phyloP scores from a whole-genome alignment of 2,888 invertebrate genomes.

The Ctena decussata region DNA sequence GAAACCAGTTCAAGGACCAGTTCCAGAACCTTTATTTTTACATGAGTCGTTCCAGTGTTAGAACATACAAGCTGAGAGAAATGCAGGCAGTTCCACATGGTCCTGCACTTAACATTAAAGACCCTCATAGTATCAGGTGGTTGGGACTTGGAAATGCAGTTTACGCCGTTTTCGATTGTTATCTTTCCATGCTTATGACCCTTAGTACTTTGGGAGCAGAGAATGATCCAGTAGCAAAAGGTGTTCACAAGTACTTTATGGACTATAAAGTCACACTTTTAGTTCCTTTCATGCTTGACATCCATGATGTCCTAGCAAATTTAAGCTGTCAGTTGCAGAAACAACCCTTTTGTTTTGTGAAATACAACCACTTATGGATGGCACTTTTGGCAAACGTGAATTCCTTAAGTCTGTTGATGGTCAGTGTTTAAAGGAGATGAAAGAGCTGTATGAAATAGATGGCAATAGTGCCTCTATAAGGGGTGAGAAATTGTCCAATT shows the following conservation, averaged over 20 bases:
- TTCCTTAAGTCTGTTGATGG: conserved; percentile 36
- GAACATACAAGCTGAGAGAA: conserved; percentile 33
- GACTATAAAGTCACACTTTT: background rate
- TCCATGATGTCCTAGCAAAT: conserved; percentile 40
- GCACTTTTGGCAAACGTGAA: conserved; percentile 25
- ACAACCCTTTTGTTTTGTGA: conserved; percentile 51
- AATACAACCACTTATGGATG: conserved; percentile 42
- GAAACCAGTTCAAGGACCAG: conserved; percentile 8
- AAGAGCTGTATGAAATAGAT: background rate
- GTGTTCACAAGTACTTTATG: conserved; percentile 41
- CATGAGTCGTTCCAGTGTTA: conserved; percentile 46
- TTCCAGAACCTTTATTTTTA: conserved; percentile 53
- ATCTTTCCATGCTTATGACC: conserved; percentile 45
- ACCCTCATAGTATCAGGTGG: conserved; percentile 59
- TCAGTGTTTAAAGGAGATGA: background rate
- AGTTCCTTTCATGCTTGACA: conserved; percentile 51
- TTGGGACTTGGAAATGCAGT: conserved; percentile 52
- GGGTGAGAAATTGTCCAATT: background rate
- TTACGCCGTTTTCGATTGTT: conserved; percentile 49
- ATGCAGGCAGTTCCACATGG: conserved; percentile 54
- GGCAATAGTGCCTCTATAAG: background rate
- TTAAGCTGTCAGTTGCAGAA: conserved; percentile 47
- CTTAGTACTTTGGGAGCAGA: conserved; percentile 45
- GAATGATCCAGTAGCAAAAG: conserved; percentile 37
- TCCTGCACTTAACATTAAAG: conserved; percentile 53